These are phyloP conservation scores for Mesocentrotus franciscanus DNA, from an alignment of 53 echinoderm and acorn worm species.

Conservation along the genomic window DNA sequence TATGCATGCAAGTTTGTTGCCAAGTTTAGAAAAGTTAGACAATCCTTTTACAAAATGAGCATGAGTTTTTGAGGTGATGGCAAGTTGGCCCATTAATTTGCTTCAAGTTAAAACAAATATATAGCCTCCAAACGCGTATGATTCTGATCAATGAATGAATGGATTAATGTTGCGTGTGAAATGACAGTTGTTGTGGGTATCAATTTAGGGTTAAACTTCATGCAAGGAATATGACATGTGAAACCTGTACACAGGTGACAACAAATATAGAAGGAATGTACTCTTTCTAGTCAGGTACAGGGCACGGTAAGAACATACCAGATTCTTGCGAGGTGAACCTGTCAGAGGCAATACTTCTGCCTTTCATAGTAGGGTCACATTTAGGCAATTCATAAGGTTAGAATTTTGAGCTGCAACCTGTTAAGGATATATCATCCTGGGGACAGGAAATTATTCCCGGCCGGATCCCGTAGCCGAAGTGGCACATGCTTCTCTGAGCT, in stretches of 20 bases:
- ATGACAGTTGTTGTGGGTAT: background rate
- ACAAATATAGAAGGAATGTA: background rate
- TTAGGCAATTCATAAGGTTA: background rate
- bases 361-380: slow-evolving; percentile 16
- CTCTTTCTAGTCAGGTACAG: background rate
- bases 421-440: slow-evolving; percentile 2
- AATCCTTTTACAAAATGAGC: no score
- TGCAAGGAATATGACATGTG: background rate
- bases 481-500: slow-evolving; percentile 15
- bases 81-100: background rate
- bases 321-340: background rate
- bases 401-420: slow-evolving; percentile 4
- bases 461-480: background rate
- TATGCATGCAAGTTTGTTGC: no score
- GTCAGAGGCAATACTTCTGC: background rate
- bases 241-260: background rate
- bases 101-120: background rate
- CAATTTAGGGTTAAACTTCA: background rate
- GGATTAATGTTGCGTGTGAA: background rate
- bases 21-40: no score
- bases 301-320: background rate
- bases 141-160: background rate
- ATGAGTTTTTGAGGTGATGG: background rate
- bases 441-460: slow-evolving; percentile 7
- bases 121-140: background rate